phyloP scores from a whole-genome alignment of 2,113 vertebrate species.

The Cathartes aura region DNA sequence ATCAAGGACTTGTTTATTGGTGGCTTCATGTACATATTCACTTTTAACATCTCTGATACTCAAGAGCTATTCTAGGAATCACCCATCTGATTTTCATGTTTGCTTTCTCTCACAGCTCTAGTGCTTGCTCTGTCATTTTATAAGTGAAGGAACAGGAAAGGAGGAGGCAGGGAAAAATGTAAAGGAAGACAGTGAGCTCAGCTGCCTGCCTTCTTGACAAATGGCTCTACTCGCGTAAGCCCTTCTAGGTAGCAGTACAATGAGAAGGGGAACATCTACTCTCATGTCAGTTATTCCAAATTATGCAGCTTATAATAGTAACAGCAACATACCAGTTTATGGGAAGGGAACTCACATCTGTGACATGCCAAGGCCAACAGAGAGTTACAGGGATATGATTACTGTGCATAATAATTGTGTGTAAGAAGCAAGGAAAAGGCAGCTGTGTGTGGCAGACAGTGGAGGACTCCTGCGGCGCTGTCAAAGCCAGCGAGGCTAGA shows the following conservation, averaged over 20 bases:
- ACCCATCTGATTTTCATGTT: neutral
- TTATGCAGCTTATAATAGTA: neutral
- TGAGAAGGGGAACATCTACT: neutral
- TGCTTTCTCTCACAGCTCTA: neutral
- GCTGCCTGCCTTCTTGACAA: neutral
- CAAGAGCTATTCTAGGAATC: neutral
- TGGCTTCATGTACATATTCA: neutral
- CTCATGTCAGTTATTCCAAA: neutral
- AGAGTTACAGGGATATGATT: neutral
- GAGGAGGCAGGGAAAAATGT: neutral
- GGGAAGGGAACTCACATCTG: neutral
- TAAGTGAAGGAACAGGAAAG: neutral
- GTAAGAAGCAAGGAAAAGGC: neutral
- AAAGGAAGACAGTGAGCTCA: neutral
- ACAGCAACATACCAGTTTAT: rapidly evolving
- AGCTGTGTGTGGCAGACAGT: neutral
- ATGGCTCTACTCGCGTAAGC: neutral
- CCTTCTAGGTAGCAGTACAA: neutral
- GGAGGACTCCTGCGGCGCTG: neutral
- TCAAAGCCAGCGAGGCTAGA: rapidly evolving
- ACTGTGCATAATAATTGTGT: rapidly evolving
- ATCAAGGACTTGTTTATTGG: neutral
- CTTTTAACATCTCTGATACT: neutral
- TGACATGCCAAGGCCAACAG: neutral
- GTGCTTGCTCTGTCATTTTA: neutral